Evolutionary conservation across 2,113 vertebrate genomes (phyloP).

Genomic region (Xyliphius kryptos): DNA sequence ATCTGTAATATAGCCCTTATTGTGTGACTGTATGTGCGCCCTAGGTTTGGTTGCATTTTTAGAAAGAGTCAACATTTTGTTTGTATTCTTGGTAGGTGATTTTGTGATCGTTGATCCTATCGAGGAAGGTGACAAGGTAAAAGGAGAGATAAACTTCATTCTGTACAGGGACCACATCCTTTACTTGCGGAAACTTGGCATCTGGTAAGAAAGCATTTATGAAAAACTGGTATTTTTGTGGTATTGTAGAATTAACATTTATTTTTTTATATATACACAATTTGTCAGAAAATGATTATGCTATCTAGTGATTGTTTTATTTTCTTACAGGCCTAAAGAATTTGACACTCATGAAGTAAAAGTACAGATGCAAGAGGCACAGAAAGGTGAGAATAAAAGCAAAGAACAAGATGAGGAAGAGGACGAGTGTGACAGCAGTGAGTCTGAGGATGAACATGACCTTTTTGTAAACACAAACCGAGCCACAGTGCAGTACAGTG

Average conservation of each 20-base stretch:
- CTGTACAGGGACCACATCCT: conserved; percentile 81
- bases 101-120: conserved; percentile 88
- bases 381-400: too few relatives aligned
- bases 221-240: too few relatives aligned
- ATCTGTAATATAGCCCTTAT: too few relatives aligned
- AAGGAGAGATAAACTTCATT: conserved; percentile 81
- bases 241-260: too few relatives aligned
- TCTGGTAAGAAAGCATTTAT: too few relatives aligned
- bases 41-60: too few relatives aligned
- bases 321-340: conserved; percentile 53
- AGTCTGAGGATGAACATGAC: conserved; percentile 73
- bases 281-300: too few relatives aligned
- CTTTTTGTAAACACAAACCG: conserved; percentile 88
- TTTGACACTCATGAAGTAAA: conserved; percentile 41
- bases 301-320: too few relatives aligned
- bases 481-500: conserved; percentile 67
- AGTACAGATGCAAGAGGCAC: conserved; percentile 34
- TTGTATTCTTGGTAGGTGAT: conserved; percentile 61
- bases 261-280: too few relatives aligned
- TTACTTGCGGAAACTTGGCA: conserved; percentile 68
- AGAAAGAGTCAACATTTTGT: neutral
- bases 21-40: too few relatives aligned
- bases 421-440: conserved; percentile 41
- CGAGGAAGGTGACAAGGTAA: conserved; percentile 86
- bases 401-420: conserved; percentile 33